Conservation (phyloP, 2,797 vertebrate species). For the Brotula barbata region DNA sequence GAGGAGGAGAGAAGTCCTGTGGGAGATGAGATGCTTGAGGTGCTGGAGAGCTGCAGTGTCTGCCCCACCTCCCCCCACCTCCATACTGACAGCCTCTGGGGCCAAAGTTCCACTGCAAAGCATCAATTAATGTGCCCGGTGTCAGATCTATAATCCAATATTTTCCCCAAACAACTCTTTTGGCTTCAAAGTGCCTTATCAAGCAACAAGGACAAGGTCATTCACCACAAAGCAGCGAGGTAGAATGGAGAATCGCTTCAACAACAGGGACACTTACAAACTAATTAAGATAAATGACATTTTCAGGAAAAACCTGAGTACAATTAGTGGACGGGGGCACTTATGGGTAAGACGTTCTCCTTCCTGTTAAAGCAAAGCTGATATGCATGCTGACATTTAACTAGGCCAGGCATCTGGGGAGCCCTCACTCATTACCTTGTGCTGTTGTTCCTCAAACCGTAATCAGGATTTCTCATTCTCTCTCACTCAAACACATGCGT, state of each 20-base stretch:
- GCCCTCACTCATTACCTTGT: slow-evolving; percentile 27
- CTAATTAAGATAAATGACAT: slow-evolving; percentile 58
- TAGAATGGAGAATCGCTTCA: slow-evolving; percentile 22
- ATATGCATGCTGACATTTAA: slow-evolving; percentile 42
- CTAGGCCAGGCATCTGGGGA: slow-evolving; percentile 64
- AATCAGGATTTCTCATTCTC: slow-evolving; percentile 23
- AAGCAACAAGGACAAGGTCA: slow-evolving; percentile 32
- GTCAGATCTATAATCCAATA: slow-evolving; percentile 48
- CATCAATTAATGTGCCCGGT: slow-evolving; percentile 28
- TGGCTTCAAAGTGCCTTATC: slow-evolving; percentile 12
- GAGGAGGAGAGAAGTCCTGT: slow-evolving; percentile 49
- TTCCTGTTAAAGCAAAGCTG: slow-evolving; percentile 16
- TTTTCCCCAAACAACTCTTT: slow-evolving; percentile 23
- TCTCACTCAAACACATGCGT: not conserved
- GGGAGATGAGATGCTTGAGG: slow-evolving; percentile 52
- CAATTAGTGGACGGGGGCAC: slow-evolving; percentile 24
- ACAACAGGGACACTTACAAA: slow-evolving; percentile 9
- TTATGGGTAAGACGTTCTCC: slow-evolving; percentile 21
- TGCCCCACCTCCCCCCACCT: not conserved
- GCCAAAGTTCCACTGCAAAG: slow-evolving; percentile 31
- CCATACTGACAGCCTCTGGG: slow-evolving; percentile 9
- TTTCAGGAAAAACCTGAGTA: slow-evolving; percentile 10
- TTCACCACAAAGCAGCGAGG: slow-evolving; percentile 16
- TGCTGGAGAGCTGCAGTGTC: slow-evolving; percentile 33
- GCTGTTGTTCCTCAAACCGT: slow-evolving; percentile 31